phyloP scores from a whole-genome alignment of 1,140 invertebrate species.

The Leptinotarsa undecemlineata region DNA sequence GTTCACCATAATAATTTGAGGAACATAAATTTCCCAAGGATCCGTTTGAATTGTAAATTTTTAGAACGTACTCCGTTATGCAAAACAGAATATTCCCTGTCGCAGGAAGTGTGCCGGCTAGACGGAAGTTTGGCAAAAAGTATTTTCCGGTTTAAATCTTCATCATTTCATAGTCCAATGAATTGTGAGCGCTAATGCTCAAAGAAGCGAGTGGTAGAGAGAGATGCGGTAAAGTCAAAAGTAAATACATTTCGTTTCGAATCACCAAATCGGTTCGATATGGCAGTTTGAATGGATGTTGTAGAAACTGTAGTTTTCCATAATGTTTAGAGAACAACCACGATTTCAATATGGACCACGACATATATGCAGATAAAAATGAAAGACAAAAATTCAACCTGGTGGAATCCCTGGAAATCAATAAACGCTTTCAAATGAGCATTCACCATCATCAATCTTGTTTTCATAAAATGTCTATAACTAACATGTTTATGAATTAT shows the following conservation, averaged over 20 bases:
- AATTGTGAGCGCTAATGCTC: slow-evolving; percentile 18
- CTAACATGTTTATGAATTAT: too few relatives aligned
- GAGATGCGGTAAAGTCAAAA: slow-evolving; percentile 7
- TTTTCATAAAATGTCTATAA: too few relatives aligned
- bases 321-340: too few relatives aligned
- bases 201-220: slow-evolving; percentile 4
- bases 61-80: slow-evolving; percentile 21
- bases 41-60: slow-evolving; percentile 27
- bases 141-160: slow-evolving; percentile 27
- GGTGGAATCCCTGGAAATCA: too few relatives aligned
- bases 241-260: background rate
- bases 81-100: slow-evolving; percentile 16
- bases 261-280: background rate
- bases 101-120: slow-evolving; percentile 15
- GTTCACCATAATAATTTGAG: slow-evolving; percentile 19
- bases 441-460: too few relatives aligned
- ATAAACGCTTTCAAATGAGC: too few relatives aligned
- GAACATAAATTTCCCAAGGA: slow-evolving; percentile 18
- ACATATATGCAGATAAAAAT: too few relatives aligned
- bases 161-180: slow-evolving; percentile 24
- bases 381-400: too few relatives aligned
- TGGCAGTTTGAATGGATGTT: too few relatives aligned
- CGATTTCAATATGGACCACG: too few relatives aligned
- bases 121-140: slow-evolving; percentile 23
- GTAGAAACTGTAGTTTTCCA: too few relatives aligned